Evolutionary conservation across 2,888 invertebrate species (phyloP), one percentile per base, ranked within the genome.

Genomic region (Taphrorychus bicolor): DNA sequence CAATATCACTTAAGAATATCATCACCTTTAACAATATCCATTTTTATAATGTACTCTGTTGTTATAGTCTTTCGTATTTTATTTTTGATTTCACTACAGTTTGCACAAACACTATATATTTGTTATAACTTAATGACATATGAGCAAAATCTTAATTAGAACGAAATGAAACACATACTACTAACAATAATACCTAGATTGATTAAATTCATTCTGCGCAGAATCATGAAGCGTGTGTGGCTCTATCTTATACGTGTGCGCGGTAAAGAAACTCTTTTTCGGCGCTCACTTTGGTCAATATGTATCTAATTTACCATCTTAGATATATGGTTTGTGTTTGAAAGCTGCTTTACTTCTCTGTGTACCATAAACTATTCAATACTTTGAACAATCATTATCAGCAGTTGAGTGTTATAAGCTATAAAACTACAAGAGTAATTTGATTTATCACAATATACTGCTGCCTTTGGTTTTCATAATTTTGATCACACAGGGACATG

Each of bases 1-100:
- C 59, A 66, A 59, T 66, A 66, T 66, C 66, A 66, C 66, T 53
- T 66, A 49, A 49, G 65, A 65, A 65, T 65, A 66, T 66, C 66
- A 66, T 66, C 48, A 53, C 14, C 14, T 48, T 59, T 21, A 17
- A 51, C 51, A 17, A 14, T 51, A 51, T 19, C 22, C 21, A 60
- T 51, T 45, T n/a, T 51, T 14, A 51, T 51, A 16, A 45, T 45
- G 1, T 32, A 45, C 18, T 17, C 45, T 45, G 1, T n/a, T n/a
- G n/a, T n/a, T n/a, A n/a, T 3, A 45, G 16, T 45, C 45, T 17
- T n/a, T 18, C 2, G 45, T 7, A 45, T 5, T 45, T 45, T 17
- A 45, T 17, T 45, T 16, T 17, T 45, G 45, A 5, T 5, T 45
- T 32, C 7, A 32, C 32, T 32, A 32, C 7, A 32, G 7, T 3